Percentiles rank a stretch among this genome's conserved stretches.
Evolutionary conservation across 2,888 invertebrate species (phyloP).

Genomic region (Pteria penguin): DNA sequence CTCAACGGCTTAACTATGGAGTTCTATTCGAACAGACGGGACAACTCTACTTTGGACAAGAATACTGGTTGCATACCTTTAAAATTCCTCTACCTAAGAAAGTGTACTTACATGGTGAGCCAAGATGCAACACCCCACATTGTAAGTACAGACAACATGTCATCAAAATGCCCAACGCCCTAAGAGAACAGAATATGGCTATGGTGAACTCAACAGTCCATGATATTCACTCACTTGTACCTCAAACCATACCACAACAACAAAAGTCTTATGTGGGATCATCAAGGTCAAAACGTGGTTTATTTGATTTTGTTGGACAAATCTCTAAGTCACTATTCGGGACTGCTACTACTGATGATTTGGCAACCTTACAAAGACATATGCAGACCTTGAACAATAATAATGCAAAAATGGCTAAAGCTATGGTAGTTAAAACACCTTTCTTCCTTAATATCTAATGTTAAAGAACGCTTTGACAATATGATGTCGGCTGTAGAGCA

Average conservation of each 20-base stretch:
- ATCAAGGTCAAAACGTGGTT: slow-evolving; percentile 6
- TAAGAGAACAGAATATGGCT: slow-evolving; percentile 1
- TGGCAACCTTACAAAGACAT: slow-evolving; percentile 9
- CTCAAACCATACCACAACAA: not conserved
- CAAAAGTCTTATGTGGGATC: not conserved
- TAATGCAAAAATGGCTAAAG: slow-evolving; percentile 10
- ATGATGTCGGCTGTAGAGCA: not conserved
- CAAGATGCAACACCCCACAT: slow-evolving; percentile 2
- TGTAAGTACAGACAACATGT: slow-evolving; percentile 1
- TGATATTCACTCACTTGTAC: slow-evolving; percentile 10
- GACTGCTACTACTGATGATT: slow-evolving; percentile 12
- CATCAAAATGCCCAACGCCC: slow-evolving; percentile 1
- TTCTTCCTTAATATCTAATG: not conserved
- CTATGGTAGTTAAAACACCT: slow-evolving; percentile 9
- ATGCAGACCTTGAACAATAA: slow-evolving; percentile 12
- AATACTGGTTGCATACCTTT: not conserved
- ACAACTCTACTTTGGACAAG: slow-evolving; percentile 1
- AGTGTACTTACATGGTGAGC: not conserved
- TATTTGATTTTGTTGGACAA: slow-evolving; percentile 10
- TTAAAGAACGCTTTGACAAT: not conserved
- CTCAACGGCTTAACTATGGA: not conserved
- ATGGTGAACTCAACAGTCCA: slow-evolving; percentile 6
- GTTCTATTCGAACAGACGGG: not conserved
- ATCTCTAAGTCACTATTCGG: slow-evolving; percentile 16
- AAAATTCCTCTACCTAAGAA: not conserved